phyloP scores from a whole-genome alignment of 2,113 vertebrate genomes.

The Bungarus multicinctus region DNA sequence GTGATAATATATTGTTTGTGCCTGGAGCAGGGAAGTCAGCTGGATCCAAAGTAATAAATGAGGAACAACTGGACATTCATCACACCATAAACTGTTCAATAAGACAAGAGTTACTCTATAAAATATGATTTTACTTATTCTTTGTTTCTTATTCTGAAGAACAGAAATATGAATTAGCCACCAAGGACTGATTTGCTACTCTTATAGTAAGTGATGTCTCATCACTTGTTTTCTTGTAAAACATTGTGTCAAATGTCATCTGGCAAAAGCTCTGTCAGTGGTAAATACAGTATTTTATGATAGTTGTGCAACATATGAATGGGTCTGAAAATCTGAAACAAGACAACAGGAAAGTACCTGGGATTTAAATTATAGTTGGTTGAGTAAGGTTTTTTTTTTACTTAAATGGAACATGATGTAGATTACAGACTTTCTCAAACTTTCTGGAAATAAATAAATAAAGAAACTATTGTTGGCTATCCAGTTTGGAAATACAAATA shows the following conservation, averaged over 20 bases:
- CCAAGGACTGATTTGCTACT: background rate
- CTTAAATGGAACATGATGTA: background rate
- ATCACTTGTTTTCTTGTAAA: background rate
- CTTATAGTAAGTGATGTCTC: background rate
- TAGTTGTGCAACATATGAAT: background rate
- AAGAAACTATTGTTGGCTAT: background rate
- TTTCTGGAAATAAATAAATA: background rate
- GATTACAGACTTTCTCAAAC: background rate
- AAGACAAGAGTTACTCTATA: background rate
- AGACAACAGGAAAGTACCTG: background rate
- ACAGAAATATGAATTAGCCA: background rate
- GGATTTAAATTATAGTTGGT: background rate
- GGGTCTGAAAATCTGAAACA: background rate
- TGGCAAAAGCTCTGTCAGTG: background rate
- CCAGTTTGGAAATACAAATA: background rate
- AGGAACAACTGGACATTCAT: background rate
- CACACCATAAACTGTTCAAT: background rate
- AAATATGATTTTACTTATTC: background rate
- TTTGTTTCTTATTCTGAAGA: background rate
- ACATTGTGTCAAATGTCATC: background rate
- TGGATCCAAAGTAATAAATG: background rate
- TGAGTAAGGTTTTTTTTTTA: background rate
- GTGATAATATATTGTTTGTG: background rate
- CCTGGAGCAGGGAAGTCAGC: background rate
- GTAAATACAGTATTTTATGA: background rate